These are phyloP conservation scores for Marcusenius ussheri DNA, from an alignment of 2,113 vertebrate species.

Conservation along the genomic window DNA sequence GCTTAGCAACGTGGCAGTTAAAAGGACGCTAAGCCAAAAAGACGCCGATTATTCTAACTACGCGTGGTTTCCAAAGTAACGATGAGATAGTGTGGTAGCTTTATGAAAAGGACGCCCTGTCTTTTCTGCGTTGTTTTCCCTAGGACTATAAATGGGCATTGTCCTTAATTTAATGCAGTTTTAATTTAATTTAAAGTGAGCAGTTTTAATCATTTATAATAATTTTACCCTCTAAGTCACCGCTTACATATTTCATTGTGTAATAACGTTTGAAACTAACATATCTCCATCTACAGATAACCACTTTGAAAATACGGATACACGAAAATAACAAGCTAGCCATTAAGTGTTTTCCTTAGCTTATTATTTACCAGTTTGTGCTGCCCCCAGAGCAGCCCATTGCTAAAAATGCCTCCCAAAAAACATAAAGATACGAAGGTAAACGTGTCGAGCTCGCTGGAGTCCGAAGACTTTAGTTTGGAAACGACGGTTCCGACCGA, in stretches of 20 bases:
- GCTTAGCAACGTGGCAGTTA: background rate
- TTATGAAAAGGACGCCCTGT: background rate
- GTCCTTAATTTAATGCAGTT: background rate
- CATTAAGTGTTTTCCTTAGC: background rate
- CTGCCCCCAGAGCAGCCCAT: background rate
- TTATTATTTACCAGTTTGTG: background rate
- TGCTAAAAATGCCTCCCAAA: conserved; percentile 70
- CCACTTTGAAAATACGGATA: background rate
- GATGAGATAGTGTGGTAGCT: background rate
- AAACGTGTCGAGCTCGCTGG: conserved; percentile 85
- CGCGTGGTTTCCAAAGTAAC: background rate
- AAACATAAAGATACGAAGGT: conserved; percentile 53
- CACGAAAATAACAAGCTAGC: background rate
- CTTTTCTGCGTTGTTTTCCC: background rate
- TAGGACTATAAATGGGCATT: background rate
- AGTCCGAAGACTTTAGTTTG: conserved; percentile 92
- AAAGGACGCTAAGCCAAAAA: background rate
- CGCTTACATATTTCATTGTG: background rate
- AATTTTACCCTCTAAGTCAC: background rate
- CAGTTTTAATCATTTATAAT: background rate
- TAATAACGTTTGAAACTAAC: background rate
- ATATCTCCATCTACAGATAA: background rate
- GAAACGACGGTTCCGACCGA: conserved; percentile 90
- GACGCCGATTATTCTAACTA: background rate
- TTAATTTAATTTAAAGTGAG: background rate